A percentile compares a stretch with the other conserved stretches of the same genome.
Evolutionary conservation across 2,113 vertebrate genomes (phyloP).

Genomic region (Tichodroma muraria): DNA sequence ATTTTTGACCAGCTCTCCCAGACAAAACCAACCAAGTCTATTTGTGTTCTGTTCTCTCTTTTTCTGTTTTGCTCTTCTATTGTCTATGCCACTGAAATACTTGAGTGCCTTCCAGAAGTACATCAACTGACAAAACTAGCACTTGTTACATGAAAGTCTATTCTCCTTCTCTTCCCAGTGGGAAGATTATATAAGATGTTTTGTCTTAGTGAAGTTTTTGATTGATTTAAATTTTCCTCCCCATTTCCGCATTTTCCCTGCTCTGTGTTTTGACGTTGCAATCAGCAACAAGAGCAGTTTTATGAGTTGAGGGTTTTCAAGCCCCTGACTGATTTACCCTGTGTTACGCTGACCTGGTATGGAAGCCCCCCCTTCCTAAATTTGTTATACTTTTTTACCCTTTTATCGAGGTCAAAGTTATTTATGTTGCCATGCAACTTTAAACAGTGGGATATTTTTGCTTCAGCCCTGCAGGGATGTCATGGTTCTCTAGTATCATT

Average conservation of each 20-base stretch:
- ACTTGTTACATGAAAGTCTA: slow-evolving; percentile 16
- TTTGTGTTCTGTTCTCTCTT: slow-evolving; percentile 2
- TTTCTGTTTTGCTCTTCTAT: slow-evolving; percentile 24
- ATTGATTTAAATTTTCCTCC: slow-evolving; percentile 31
- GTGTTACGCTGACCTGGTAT: neutral
- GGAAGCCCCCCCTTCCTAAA: neutral
- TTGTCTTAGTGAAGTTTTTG: slow-evolving; percentile 43
- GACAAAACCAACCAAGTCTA: neutral
- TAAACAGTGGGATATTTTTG: slow-evolving; percentile 35
- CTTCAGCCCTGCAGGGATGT: slow-evolving; percentile 34
- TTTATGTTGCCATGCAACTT: slow-evolving; percentile 31
- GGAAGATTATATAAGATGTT: slow-evolving; percentile 55
- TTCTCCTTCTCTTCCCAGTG: slow-evolving; percentile 42
- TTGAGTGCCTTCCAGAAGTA: slow-evolving; percentile 41
- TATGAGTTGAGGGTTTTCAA: neutral
- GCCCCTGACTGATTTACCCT: neutral
- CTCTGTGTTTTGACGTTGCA: neutral
- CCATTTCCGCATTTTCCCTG: neutral
- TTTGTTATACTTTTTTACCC: slow-evolving; percentile 3
- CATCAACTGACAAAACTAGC: slow-evolving; percentile 9
- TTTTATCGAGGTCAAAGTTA: slow-evolving; percentile 28
- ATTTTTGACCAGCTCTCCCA: slow-evolving; percentile 10
- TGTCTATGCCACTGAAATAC: slow-evolving; percentile 20
- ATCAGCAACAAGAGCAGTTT: neutral
- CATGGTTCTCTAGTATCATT: slow-evolving; percentile 6